A percentile compares a stretch with the other conserved stretches of the same genome.
phyloP scores from a whole-genome alignment of 2,888 invertebrate genomes.

The Drosophila nr. medialis region DNA sequence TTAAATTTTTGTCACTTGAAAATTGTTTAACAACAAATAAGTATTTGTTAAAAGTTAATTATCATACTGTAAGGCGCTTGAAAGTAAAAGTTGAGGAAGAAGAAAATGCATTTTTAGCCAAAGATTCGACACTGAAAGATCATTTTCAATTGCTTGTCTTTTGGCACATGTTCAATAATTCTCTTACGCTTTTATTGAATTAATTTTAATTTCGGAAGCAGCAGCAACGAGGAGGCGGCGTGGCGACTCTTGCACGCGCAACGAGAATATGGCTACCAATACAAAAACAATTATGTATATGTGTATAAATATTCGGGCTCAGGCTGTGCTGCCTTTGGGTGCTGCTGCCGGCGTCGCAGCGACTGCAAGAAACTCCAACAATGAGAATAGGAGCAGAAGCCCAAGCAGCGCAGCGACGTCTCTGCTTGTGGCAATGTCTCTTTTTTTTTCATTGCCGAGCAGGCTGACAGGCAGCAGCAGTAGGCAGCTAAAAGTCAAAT shows the following conservation, averaged over 20 bases:
- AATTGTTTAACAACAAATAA: conserved; percentile 32
- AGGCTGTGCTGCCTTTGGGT: conserved; percentile 6
- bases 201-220: conserved; percentile 52
- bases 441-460: conserved; percentile 57
- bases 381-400: conserved; percentile 21
- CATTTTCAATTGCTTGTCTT: conserved; percentile 9
- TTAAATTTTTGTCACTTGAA: neutral
- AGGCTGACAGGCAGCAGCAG: conserved; percentile 13
- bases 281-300: conserved; percentile 8
- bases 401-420: conserved; percentile 17
- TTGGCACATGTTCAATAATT: conserved; percentile 52
- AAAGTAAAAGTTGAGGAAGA: conserved; percentile 47
- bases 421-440: conserved; percentile 50
- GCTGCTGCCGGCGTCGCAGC: conserved; percentile 7
- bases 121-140: conserved; percentile 27
- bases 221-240: conserved; percentile 6
- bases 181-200: conserved; percentile 62
- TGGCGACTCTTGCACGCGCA: conserved; percentile 32
- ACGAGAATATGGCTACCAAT: conserved; percentile 9
- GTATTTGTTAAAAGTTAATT: conserved; percentile 16
- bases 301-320: conserved; percentile 13
- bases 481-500: conserved; percentile 83
- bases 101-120: conserved; percentile 8
- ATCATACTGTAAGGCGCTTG: conserved; percentile 11
- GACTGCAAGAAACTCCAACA: conserved; percentile 47